Base-by-base conservation (phyloP, 2,113 vertebrate genomes). In the Hyaena hyaena region DNA sequence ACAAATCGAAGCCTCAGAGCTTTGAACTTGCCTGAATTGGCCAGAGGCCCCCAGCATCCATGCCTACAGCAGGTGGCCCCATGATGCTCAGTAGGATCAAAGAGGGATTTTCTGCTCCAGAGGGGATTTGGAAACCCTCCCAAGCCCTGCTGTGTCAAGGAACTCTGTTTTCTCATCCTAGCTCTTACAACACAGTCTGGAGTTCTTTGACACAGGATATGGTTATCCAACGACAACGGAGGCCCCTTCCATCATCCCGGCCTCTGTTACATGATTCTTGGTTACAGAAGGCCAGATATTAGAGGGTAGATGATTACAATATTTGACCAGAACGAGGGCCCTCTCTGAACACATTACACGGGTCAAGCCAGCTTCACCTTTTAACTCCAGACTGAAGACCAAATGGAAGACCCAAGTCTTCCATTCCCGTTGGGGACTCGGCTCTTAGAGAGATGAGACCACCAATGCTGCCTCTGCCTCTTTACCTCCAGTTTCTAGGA, bases 71-170 rank as follows among this genome's bases (percentile, higher is more conserved):
- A 98, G 85, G 93, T 90, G 91, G 85, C 68, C 58, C 77, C 77
- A 31, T 14, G 79, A 93, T 90, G 50, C 73, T 31, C 17, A 7
- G 21, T 23, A 53, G 33, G 77, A 86, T 97, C 94, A 48, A 93
- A 97, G 26, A 35, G 83, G 92, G 92, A 97, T 94, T 97, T 98
- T 97, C 87, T 96, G 87, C 94, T 95, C 88, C 35, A 55, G 92
- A 90, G 69, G 24, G 76, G 33, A 94, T 92, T 92, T 96, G 87
- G 97, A 96, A 94, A 65, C 55, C 58, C 35, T 90, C 77, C 53
- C 82, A 63, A 74, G 21, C 23, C 85, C 93, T 66, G 93, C 83
- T 95, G 83, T 23, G 83, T 96, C 97, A 96, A 91, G 92, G 83
- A 92, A 96, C 76, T 96, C 93, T 93, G 81, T 84, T 86, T 82